Conservation (phyloP, 2,113 vertebrate species). For the Periophthalmodon schlosseri region DNA sequence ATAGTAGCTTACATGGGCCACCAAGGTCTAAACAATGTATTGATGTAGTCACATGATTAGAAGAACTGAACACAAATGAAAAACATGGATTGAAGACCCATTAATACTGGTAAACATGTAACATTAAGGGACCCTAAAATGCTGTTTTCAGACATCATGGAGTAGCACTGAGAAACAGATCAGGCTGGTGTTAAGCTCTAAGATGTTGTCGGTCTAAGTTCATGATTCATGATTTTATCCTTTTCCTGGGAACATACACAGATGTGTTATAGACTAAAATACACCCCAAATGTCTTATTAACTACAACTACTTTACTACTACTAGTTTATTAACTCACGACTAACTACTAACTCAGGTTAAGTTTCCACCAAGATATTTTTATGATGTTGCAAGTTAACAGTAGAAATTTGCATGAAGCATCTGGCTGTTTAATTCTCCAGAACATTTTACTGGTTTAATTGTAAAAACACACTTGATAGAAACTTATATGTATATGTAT, state of each 20-base stretch:
- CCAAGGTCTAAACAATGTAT: slow-evolving; percentile 14
- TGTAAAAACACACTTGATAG: background rate
- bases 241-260: slow-evolving; percentile 81
- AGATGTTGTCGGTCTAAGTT: slow-evolving; percentile 71
- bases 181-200: slow-evolving; percentile 66
- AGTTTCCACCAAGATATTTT: background rate
- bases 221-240: slow-evolving; percentile 67
- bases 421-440: background rate
- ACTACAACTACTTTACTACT: background rate
- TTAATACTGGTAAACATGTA: slow-evolving; percentile 23
- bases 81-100: slow-evolving; percentile 21
- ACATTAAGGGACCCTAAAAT: slow-evolving; percentile 36
- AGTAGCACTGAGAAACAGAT: slow-evolving; percentile 55
- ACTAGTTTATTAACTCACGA: background rate
- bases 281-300: background rate
- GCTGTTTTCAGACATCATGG: slow-evolving; percentile 34
- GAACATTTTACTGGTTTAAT: background rate
- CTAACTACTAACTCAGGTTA: background rate
- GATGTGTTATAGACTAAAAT: slow-evolving; percentile 59
- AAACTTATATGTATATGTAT: background rate
- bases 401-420: background rate
- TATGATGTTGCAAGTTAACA: background rate
- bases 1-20: slow-evolving; percentile 25
- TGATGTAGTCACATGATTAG: slow-evolving; percentile 12
- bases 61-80: slow-evolving; percentile 11